Conservation (phyloP, 2,113 vertebrate species). For the Scolopax mira region DNA sequence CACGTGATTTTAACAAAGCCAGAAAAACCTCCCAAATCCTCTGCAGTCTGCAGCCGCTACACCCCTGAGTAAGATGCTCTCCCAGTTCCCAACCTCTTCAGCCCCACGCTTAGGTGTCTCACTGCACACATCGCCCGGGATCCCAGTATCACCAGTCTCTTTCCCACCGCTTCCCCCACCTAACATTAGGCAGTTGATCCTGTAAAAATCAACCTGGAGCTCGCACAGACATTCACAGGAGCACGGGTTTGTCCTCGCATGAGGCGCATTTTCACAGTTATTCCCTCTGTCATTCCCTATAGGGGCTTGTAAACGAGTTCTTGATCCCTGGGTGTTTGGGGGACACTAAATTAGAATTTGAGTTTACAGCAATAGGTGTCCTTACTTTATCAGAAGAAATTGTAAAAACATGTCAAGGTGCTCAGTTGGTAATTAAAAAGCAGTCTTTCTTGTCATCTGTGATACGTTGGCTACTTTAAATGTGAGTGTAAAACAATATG, state of each 20-base stretch:
- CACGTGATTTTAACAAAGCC: neutral
- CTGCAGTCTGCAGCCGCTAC: neutral
- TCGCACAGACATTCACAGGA: neutral
- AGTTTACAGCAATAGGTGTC: neutral
- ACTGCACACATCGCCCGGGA: neutral
- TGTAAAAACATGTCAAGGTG: neutral
- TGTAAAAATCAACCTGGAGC: neutral
- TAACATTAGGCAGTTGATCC: neutral
- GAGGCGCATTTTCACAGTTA: neutral
- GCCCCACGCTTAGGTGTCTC: neutral
- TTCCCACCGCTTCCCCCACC: neutral
- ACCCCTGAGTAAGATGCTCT: neutral
- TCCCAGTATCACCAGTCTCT: neutral
- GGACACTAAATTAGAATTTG: neutral
- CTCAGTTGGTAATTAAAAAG: neutral
- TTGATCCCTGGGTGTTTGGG: neutral
- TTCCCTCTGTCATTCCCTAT: neutral
- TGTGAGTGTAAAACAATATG: neutral
- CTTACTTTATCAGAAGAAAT: neutral
- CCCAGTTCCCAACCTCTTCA: neutral
- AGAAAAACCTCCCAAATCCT: neutral
- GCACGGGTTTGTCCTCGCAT: neutral
- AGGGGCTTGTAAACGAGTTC: neutral
- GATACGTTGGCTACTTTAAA: neutral
- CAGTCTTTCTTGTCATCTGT: neutral